Evolutionary conservation across 2,888 invertebrate genomes (phyloP).

Genomic region (Exephanes ischioxanthus): DNA sequence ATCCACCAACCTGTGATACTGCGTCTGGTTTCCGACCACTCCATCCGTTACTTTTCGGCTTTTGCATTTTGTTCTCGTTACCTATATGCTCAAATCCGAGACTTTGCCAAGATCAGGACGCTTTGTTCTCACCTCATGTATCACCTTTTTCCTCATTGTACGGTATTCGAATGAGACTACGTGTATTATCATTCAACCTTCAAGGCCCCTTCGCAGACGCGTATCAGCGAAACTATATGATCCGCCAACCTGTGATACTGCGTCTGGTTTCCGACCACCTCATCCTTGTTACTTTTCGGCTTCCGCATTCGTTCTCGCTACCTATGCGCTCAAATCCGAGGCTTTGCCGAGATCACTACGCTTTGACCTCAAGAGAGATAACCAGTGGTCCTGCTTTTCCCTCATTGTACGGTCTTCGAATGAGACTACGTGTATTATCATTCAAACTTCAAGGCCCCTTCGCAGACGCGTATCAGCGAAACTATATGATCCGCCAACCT

Average conservation of each 20-base stretch:
- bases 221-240: too few relatives aligned
- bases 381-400: background rate
- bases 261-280: constrained; percentile 11
- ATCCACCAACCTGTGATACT: too few relatives aligned
- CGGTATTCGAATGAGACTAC: background rate
- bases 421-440: background rate
- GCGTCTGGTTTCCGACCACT: constrained; percentile 11
- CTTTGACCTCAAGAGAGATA: background rate
- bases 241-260: too few relatives aligned
- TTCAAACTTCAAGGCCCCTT: background rate
- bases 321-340: constrained; percentile 2
- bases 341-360: constrained; percentile 22
- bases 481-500: too few relatives aligned
- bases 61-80: background rate
- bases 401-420: background rate
- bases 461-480: too few relatives aligned
- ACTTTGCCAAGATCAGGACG: constrained; percentile 26
- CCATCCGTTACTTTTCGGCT: background rate
- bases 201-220: background rate
- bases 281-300: background rate
- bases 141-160: background rate
- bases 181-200: background rate
- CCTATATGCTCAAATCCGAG: constrained; percentile 1
- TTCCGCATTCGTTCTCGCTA: background rate
- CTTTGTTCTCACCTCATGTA: constrained; percentile 5